Evolutionary conservation across 2,113 vertebrate species (phyloP), one percentile per base, ranked within the genome.

Genomic region (Sapajus apella): DNA sequence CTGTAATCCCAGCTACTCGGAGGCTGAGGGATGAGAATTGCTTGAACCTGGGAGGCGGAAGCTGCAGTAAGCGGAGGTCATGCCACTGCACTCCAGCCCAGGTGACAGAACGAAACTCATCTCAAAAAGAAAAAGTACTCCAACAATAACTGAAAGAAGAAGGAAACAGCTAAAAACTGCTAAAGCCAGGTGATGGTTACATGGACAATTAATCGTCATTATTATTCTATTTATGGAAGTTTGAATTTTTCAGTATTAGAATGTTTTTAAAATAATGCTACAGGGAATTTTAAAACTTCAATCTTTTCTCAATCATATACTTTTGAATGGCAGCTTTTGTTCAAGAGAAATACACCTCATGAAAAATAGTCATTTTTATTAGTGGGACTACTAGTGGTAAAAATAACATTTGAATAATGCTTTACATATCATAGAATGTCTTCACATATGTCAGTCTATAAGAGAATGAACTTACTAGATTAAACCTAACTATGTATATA

Each of bases 251-350:
- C 56, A 72, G 7, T 45, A 88, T 56, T 25, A 94, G 35, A 52
- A 83, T 81, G 35, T 68, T 61, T 68, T 56, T 77, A 25, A 87
- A 93, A 82, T 70, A 89, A 52, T 70, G 27, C 75, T 76, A 87
- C 13, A 90, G 13, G 90, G 45, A 84, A 80, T 35, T 66, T 94
- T 86, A 61, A 91, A 89, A 84, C 12, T 47, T 56, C 50, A 80
- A 17, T 27, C 18, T 90, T 94, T 95, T 77, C 47, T 55, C 64
- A 94, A 35, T 25, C 32, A 66, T 45, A 66, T 40, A 1, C 52
- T 97, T 96, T 91, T 76, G 95, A 97, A 85, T 45, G 3, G 35
- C 2, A 96, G 89, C 43, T 87, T 66, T 55, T 87, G 21, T 92
- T 95, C 47, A 68, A 93, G 12, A 92, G 32, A 94, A 97, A 90